Base-by-base conservation (phyloP, 2,113 vertebrate species). In the Scophthalmus maximus region DNA sequence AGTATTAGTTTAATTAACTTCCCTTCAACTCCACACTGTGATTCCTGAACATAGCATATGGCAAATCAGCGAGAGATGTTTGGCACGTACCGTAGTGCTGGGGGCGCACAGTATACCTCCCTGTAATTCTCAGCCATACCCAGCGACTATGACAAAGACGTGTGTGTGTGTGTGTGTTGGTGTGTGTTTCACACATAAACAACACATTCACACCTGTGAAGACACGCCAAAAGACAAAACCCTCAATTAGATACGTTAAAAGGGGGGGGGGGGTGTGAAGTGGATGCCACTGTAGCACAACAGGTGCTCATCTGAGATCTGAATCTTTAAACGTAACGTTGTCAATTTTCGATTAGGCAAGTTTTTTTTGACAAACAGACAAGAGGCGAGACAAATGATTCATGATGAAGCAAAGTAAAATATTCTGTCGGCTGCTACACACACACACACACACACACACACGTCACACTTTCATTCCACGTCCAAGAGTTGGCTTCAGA, bases 21-120 rank as follows among this genome's bases (percentile, higher is more conserved):
- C 47, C 40, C 14, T 9, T 34, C 57, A 63, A 15, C 27, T 34
- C 34, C 60, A 38, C 56, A 18, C 22, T 62, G 62, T 46, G 47
- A 51, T 26, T 68, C 53, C 6, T 14, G 8, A 56, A 38, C 57
- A 22, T 26, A 50, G 40, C 83, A 87, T 86, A 80, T 36, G 75
- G 80, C 30, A 38, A 75, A 80, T 26, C 63, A 68, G 77, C 72
- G 27, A 55, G 67, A 57, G 20, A 15, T 32, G 50, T 53, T 49
- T 42, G 44, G 55, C 34, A 40, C n/a, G 36, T 2, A 20, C 20
- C 34, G 26, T 9, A 6, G 32, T n/a, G n/a, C n/a, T n/a, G n/a
- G n/a, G n/a, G 40, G 50, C 44, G 58, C 40, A 34, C 29, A 1
- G 12, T 14, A 4, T 30, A 14, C 25, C 30, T 60, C n/a, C 25